Evolutionary conservation across 2,888 invertebrate genomes (phyloP), one percentile per base, ranked within the genome.

Genomic region (Ornithoptera alexandrae): DNA sequence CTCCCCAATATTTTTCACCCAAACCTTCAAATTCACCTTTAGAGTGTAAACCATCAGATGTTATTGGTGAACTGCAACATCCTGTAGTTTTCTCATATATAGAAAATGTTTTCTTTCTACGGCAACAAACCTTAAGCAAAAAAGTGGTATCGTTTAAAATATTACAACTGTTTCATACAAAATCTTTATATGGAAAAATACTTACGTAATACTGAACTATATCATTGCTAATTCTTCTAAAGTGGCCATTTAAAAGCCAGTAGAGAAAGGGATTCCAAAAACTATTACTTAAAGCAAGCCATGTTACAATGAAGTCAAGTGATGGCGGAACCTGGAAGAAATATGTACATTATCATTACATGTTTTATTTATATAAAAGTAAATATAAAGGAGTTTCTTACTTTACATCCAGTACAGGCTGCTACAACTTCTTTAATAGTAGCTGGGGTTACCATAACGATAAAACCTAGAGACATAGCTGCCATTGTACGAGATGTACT

Each of bases 231-330:
- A 97, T 95, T 76, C 96, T 94, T 78, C 97, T 94, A 86, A 97
- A 97, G 82, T 97, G 96, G 82, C 96, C 96, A 87, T 97, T 97
- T 76, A 97, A 93, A 62, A 97, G 93, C 97, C 97, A 97, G 86
- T 97, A 97, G 71, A 97, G 94, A 82, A 97, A 97, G 1, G 97
- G 97, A 87, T 97, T 97, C 97, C 97, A 97, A 84, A 97, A 96
- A 85, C 97, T 97, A 91, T 97, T 97, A 85, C 97, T 97, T 68
- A 97, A 90, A 5, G 97, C 97, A 77, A 97, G 89, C 97, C 97
- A 97, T 65, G 97, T 97, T 71, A 97, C 96, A 70, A 97, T 91
- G 85, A 97, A 97, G 84, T 97, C 97, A 78, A 97, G 89, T 72
- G 95, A 94, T 53, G 96, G 95, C 2, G 97, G 97, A 72, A 97